Evolutionary conservation across 2,888 invertebrate species (phyloP).

Genomic region (Arge pagana): DNA sequence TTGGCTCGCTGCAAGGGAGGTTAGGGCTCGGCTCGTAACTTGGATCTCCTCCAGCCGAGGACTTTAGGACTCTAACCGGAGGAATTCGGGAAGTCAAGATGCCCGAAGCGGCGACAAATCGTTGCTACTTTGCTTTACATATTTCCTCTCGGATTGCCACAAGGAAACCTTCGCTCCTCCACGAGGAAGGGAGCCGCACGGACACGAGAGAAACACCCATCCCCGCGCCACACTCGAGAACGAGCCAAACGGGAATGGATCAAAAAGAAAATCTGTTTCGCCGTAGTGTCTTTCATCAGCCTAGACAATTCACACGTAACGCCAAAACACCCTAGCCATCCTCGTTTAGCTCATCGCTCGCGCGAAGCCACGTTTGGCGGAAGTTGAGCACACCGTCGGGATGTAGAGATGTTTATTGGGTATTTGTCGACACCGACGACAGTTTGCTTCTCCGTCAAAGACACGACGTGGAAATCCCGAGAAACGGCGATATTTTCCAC

Average conservation of each 20-base stretch:
- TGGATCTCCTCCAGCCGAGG: conserved; percentile 18
- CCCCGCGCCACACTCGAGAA: no score
- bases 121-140: conserved; percentile 51
- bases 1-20: no score
- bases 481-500: conserved; percentile 12
- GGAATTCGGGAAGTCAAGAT: conserved; percentile 26
- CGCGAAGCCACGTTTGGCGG: no score
- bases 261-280: conserved; percentile 20
- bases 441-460: no score
- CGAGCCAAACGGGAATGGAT: conserved; percentile 29
- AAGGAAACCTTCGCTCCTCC: neutral
- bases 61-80: conserved; percentile 19
- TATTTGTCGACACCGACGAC: neutral
- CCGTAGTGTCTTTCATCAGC: conserved; percentile 25
- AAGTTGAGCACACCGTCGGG: no score
- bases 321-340: no score
- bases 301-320: neutral
- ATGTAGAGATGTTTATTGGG: no score
- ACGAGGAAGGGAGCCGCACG: neutral
- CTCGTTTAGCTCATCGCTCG: no score
- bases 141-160: conserved; percentile 35
- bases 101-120: conserved; percentile 44
- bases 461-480: conserved; percentile 9
- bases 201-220: no score
- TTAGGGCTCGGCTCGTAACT: conserved; percentile 22